Conservation (phyloP, 35 echinoderm and acorn worm genomes). For the Heliocidaris erythrogramma region DNA sequence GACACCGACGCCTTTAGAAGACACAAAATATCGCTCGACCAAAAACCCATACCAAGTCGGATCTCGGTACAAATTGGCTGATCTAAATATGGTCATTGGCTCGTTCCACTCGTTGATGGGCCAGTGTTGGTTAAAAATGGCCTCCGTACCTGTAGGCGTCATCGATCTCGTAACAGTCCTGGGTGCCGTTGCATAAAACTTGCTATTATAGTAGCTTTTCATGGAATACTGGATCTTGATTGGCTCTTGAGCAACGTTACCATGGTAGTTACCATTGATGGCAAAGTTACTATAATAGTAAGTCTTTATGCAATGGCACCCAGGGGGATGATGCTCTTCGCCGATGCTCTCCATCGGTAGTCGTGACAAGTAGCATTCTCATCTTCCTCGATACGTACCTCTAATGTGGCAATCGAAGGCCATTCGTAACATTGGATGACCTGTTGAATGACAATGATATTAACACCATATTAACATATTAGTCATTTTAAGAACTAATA, state of each 20-base stretch:
- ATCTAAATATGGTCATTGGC: conserved; percentile 70
- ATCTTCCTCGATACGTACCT: conserved; percentile 34
- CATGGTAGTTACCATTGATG: no score
- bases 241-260: no score
- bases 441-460: neutral
- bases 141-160: conserved; percentile 78
- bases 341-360: conserved; percentile 54
- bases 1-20: conserved; percentile 63
- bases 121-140: conserved; percentile 70
- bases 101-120: conserved; percentile 70
- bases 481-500: neutral
- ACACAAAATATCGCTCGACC: conserved; percentile 75
- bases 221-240: no score
- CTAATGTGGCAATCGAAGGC: neutral
- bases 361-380: conserved; percentile 57
- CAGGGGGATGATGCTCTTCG: neutral
- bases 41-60: conserved; percentile 65
- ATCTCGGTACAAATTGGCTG: conserved; percentile 50
- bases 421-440: conserved; percentile 22
- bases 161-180: conserved; percentile 68
- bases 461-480: neutral
- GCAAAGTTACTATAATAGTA: no score
- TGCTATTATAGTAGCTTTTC: no score
- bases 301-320: no score
- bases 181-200: no score